A percentile compares a stretch with the other conserved stretches of the same genome.
Evolutionary conservation across 1,140 invertebrate genomes (phyloP).

Genomic region (Drosophila willistoni): DNA sequence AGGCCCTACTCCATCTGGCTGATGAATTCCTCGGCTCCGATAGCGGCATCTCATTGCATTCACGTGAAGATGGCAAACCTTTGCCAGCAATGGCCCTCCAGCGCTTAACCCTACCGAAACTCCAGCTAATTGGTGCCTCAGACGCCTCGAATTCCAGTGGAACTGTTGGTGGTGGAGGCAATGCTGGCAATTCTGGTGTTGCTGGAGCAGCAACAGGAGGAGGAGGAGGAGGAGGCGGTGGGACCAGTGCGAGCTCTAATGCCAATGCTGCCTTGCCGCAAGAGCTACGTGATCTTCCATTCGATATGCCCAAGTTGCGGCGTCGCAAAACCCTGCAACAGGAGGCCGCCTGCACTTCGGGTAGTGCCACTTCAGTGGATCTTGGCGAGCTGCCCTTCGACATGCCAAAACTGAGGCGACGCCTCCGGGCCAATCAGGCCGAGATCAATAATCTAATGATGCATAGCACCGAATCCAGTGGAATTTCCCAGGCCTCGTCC

Average conservation of each 20-base stretch:
- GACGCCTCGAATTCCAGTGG: constrained; percentile 67
- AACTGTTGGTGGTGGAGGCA: constrained; percentile 31
- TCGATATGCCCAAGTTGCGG: constrained; percentile 94
- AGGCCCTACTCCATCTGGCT: constrained; percentile 89
- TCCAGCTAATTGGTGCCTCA: constrained; percentile 81
- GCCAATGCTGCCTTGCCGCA: constrained; percentile 90
- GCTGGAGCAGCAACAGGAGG: constrained; percentile 55
- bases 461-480: constrained; percentile 86
- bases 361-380: constrained; percentile 89
- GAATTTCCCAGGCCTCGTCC: constrained; percentile 90
- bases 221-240: constrained; percentile 74
- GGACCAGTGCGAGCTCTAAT: constrained; percentile 91
- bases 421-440: constrained; percentile 83
- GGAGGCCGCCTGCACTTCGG: constrained; percentile 86
- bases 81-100: constrained; percentile 84
- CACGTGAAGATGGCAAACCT: constrained; percentile 89
- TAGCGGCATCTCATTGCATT: constrained; percentile 93
- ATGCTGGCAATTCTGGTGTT: not conserved
- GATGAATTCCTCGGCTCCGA: constrained; percentile 92
- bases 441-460: constrained; percentile 80
- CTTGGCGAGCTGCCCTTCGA: constrained; percentile 92
- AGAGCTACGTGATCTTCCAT: constrained; percentile 91
- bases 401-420: constrained; percentile 92
- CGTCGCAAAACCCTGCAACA: constrained; percentile 85
- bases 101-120: constrained; percentile 85